Conservation (phyloP, 64 coral and sea anemone species). For the Montipora sp. region DNA sequence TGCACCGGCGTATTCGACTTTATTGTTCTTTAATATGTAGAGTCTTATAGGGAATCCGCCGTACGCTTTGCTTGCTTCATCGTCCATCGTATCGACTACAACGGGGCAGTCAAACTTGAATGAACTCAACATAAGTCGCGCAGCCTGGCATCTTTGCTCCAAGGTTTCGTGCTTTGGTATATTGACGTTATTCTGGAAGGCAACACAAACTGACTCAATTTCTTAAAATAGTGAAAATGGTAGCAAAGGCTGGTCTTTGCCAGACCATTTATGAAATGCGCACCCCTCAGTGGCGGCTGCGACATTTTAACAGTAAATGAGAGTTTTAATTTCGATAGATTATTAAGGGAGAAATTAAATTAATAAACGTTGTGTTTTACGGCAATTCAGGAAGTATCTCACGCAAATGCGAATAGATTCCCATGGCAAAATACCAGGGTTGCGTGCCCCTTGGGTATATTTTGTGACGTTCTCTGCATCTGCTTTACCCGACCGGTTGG, state of each 20-base stretch:
- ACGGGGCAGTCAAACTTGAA: conserved; percentile 56
- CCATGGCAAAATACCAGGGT: too few species aligned
- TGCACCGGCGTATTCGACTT: conserved; percentile 63
- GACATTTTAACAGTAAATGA: not conserved
- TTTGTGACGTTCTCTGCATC: too few species aligned
- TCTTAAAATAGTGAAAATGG: not conserved
- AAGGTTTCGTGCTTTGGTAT: conserved; percentile 70
- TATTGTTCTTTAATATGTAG: conserved; percentile 51
- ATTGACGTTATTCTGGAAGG: conserved; percentile 63
- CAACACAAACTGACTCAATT: not conserved
- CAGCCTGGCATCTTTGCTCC: conserved; percentile 72
- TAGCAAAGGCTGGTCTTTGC: not conserved
- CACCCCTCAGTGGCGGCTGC: not conserved
- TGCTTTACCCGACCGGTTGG: too few species aligned
- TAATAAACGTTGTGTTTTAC: too few species aligned
- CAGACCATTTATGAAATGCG: not conserved
- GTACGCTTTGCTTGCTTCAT: conserved; percentile 64
- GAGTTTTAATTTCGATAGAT: not conserved
- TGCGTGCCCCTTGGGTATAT: too few species aligned
- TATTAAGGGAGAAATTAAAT: not conserved
- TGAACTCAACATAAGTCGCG: conserved; percentile 44
- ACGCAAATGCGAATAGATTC: too few species aligned
- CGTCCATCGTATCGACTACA: conserved; percentile 75
- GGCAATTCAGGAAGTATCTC: too few species aligned
- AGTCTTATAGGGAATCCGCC: conserved; percentile 69